A percentile compares a stretch with the other conserved stretches of the same genome.
Conservation (phyloP, 2,113 vertebrate species). For the Cyanoliseus patagonus region DNA sequence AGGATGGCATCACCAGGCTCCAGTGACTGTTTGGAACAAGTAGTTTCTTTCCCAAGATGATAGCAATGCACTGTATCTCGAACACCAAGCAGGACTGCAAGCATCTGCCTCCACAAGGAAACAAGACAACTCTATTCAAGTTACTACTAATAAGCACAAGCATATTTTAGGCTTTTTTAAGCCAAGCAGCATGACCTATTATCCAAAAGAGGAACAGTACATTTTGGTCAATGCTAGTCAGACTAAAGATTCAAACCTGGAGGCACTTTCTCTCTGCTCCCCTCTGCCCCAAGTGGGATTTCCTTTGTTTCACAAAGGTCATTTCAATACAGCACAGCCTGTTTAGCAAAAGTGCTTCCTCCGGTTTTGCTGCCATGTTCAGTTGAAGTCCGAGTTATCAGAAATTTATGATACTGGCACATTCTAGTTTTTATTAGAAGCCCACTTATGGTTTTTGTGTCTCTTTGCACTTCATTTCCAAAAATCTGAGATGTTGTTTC, state of each 20-base stretch:
- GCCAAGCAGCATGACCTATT: not conserved
- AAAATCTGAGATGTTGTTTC: not conserved
- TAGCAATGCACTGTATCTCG: not conserved
- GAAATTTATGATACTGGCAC: not conserved
- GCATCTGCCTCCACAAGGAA: not conserved
- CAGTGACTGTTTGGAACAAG: constrained; percentile 31
- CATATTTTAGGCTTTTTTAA: not conserved
- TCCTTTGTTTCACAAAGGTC: not conserved
- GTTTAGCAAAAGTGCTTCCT: not conserved
- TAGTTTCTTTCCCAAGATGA: constrained; percentile 17
- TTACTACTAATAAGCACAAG: not conserved
- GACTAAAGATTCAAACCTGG: not conserved
- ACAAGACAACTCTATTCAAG: not conserved
- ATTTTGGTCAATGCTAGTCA: not conserved
- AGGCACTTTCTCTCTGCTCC: not conserved
- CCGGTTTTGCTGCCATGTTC: not conserved
- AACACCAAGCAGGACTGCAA: not conserved
- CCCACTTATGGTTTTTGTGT: not conserved
- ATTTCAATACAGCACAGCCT: not conserved
- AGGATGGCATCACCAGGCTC: constrained; percentile 30
- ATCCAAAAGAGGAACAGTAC: not conserved
- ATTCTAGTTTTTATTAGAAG: not conserved
- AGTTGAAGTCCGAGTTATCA: not conserved
- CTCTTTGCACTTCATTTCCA: not conserved
- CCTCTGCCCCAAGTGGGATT: not conserved